phyloP scores from a whole-genome alignment of 2,797 vertebrate species.

The Halcyon smyrnensis region DNA sequence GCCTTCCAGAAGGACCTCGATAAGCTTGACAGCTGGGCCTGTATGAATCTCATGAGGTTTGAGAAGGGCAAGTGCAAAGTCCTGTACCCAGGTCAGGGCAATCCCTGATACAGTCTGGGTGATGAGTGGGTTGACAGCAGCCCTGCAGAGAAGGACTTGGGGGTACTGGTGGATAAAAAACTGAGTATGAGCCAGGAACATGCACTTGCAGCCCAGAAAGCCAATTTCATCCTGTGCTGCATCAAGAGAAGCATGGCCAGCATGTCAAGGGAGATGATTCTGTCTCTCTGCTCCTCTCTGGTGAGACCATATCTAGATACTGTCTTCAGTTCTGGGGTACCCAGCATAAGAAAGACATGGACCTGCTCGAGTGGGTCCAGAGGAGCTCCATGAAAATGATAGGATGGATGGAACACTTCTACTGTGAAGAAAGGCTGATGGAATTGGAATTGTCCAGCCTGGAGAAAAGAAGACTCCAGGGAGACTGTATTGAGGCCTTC shows the following conservation, averaged over 20 bases:
- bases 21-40: background rate
- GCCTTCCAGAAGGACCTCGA: background rate
- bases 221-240: background rate
- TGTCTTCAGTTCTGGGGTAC: background rate
- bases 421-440: background rate
- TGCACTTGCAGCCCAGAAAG: background rate
- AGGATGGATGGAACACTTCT: background rate
- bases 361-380: background rate
- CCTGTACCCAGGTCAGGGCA: background rate
- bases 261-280: background rate
- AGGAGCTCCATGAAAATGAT: background rate
- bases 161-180: background rate
- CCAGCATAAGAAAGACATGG: background rate
- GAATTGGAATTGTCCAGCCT: background rate
- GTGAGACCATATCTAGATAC: background rate
- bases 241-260: background rate
- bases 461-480: background rate
- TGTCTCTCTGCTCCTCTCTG: background rate
- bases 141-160: background rate
- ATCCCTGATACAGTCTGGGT: background rate
- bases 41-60: background rate
- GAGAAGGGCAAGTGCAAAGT: background rate
- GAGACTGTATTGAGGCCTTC: background rate
- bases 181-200: background rate
- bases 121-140: background rate